Evolutionary conservation across 1,140 invertebrate genomes (phyloP).

Genomic region (Lepidostoma basale): DNA sequence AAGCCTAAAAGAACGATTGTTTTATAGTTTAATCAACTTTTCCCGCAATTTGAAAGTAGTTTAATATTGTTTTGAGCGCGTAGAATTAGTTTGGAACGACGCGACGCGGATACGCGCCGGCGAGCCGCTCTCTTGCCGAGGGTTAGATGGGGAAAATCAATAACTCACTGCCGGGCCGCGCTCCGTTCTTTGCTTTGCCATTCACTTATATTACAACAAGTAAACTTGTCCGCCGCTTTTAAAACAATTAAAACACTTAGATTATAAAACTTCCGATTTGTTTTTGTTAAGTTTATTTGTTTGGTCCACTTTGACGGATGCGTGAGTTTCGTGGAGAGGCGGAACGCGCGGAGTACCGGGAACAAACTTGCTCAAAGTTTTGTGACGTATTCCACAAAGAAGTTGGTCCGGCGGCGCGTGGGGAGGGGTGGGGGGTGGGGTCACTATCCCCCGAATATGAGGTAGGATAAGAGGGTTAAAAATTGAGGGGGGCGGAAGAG

Average conservation of each 20-base stretch:
- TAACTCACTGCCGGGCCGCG: constrained; percentile 59
- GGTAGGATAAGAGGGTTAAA: background rate
- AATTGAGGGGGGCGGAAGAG: constrained; percentile 41
- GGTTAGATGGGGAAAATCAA: constrained; percentile 63
- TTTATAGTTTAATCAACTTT: constrained; percentile 2
- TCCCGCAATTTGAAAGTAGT: constrained; percentile 7
- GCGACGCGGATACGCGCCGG: constrained; percentile 49
- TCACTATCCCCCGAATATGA: constrained; percentile 44
- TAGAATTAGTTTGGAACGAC: too few species aligned
- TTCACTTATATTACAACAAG: constrained; percentile 58
- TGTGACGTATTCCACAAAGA: constrained; percentile 60
- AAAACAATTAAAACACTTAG: constrained; percentile 47
- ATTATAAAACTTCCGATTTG: background rate
- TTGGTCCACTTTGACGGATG: constrained; percentile 40
- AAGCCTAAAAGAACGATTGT: background rate
- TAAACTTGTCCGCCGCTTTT: constrained; percentile 62
- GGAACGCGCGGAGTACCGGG: constrained; percentile 48
- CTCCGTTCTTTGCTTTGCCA: constrained; percentile 39
- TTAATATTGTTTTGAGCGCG: too few species aligned
- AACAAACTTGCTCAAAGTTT: constrained; percentile 61
- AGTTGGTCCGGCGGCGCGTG: constrained; percentile 50
- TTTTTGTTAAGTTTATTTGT: constrained; percentile 30
- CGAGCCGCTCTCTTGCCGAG: constrained; percentile 57
- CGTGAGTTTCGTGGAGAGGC: constrained; percentile 32
- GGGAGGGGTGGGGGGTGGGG: constrained; percentile 18